Evolutionary conservation across 2,888 invertebrate genomes (phyloP).

Genomic region (Chloromyia formosa): DNA sequence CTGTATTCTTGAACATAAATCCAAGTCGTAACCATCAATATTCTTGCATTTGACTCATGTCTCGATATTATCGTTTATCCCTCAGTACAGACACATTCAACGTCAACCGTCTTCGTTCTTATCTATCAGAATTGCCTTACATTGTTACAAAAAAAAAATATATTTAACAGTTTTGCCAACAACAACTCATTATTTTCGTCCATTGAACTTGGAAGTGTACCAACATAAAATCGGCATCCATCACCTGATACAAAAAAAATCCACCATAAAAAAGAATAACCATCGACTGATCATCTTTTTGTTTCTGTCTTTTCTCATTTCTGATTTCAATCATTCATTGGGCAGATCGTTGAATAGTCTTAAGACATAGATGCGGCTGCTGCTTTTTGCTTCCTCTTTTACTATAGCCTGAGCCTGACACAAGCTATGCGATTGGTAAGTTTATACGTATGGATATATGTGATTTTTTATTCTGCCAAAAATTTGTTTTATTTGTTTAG

Average conservation of each 20-base stretch:
- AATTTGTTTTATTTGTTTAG: not conserved
- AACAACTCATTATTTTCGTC: conserved; percentile 39
- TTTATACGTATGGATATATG: too few species aligned
- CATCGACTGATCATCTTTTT: conserved; percentile 11
- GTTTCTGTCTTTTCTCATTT: too few species aligned
- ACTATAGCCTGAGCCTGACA: too few species aligned
- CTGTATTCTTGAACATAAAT: too few species aligned
- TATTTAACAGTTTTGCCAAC: conserved; percentile 24
- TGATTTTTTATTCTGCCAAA: not conserved
- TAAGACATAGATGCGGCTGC: not conserved
- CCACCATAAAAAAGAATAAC: conserved; percentile 5
- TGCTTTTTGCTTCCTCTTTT: not conserved
- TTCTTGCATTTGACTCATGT: too few species aligned
- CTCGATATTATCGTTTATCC: too few species aligned
- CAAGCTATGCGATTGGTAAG: too few species aligned
- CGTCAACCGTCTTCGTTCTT: too few species aligned
- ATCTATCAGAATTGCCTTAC: not conserved
- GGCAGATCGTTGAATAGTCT: too few species aligned
- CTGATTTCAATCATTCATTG: too few species aligned
- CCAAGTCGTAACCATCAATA: too few species aligned
- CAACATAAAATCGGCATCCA: conserved; percentile 2
- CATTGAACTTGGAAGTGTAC: conserved; percentile 26
- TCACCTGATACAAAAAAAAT: not conserved
- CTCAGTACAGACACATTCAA: too few species aligned
- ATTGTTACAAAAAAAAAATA: conserved; percentile 6